A percentile compares a stretch with the other conserved stretches of the same genome.
These are phyloP conservation scores for Triplophysa dalaica DNA, from an alignment of 2,113 vertebrate genomes.

Conservation along the genomic window DNA sequence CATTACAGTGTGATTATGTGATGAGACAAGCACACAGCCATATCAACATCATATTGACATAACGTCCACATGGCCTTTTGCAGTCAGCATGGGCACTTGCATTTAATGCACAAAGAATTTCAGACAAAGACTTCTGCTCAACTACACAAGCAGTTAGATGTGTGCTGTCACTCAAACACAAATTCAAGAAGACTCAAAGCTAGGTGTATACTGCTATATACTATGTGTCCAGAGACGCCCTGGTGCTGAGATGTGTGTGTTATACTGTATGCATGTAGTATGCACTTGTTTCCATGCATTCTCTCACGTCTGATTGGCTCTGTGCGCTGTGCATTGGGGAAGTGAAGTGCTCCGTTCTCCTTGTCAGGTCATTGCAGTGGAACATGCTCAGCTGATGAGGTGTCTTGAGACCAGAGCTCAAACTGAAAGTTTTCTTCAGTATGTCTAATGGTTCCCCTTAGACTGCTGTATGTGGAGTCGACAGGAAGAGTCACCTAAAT, in stretches of 20 bases:
- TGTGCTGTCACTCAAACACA: not conserved
- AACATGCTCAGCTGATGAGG: conserved; percentile 31
- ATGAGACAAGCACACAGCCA: conserved; percentile 1
- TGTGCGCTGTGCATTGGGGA: not conserved
- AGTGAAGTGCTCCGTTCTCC: conserved; percentile 4
- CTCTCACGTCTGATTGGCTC: conserved; percentile 6
- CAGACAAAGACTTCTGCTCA: conserved; percentile 11
- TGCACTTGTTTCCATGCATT: conserved; percentile 25
- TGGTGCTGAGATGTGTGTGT: not conserved
- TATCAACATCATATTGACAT: conserved; percentile 8
- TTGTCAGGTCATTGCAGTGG: conserved; percentile 24
- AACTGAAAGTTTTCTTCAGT: conserved; percentile 8
- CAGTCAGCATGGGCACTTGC: not conserved
- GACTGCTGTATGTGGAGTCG: conserved; percentile 2
- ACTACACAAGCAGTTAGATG: not conserved
- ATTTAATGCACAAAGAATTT: conserved; percentile 4
- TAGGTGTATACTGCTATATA: not conserved
- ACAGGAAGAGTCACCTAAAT: not conserved
- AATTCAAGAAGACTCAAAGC: not conserved
- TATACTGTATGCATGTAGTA: not conserved
- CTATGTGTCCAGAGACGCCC: conserved; percentile 6
- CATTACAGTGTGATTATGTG: not conserved
- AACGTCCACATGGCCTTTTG: not conserved
- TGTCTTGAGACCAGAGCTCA: conserved; percentile 19
- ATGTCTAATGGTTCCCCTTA: not conserved